Conservation (phyloP, 2,888 invertebrate species). For the Lasioglossum lativentre region DNA sequence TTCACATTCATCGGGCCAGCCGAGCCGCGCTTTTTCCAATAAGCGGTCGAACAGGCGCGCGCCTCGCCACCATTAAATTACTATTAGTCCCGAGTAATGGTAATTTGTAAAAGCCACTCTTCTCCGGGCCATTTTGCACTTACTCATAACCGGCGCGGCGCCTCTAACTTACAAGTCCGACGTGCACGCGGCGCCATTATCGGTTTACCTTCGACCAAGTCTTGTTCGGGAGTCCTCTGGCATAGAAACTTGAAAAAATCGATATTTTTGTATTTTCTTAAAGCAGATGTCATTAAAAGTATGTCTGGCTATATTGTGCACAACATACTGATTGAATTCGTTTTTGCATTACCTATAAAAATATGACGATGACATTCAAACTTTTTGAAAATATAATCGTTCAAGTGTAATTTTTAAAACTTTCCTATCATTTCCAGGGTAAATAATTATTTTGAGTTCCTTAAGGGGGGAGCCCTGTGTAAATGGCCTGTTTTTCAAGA, state of each 20-base stretch:
- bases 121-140: conserved; percentile 47
- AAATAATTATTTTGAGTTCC: neutral
- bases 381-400: no score
- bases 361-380: no score
- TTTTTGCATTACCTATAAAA: no score
- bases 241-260: neutral
- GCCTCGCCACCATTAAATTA: conserved; percentile 43
- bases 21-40: neutral
- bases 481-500: no score
- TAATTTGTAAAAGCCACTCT: conserved; percentile 59
- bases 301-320: no score
- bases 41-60: neutral
- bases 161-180: conserved; percentile 49
- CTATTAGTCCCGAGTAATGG: conserved; percentile 54
- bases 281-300: no score
- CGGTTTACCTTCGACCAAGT: conserved; percentile 62
- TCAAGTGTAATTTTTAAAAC: neutral
- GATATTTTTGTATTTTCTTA: neutral
- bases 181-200: conserved; percentile 50
- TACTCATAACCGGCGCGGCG: conserved; percentile 50
- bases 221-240: neutral
- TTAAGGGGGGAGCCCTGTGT: no score
- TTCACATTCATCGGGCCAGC: neutral
- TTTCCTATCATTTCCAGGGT: neutral
- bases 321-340: no score